Conservation (phyloP, 2,113 vertebrate species). For the Rhabdomys dilectus region DNA sequence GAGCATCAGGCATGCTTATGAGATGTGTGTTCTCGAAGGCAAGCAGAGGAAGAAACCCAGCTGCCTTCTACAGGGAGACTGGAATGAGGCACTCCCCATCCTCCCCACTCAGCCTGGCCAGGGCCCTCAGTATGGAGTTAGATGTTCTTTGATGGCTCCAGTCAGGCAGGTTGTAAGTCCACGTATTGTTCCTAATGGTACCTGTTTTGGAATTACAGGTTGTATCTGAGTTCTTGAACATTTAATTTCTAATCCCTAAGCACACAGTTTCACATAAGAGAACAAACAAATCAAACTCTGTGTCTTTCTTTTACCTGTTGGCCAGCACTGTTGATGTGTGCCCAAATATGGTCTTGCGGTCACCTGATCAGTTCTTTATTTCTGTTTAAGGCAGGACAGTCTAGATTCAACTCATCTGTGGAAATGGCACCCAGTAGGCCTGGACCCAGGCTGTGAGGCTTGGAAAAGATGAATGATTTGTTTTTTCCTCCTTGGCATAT, state of each 20-base stretch:
- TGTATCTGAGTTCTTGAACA: not conserved
- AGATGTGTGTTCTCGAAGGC: not conserved
- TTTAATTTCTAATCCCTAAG: not conserved
- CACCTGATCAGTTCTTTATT: constrained; percentile 17
- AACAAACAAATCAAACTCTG: not conserved
- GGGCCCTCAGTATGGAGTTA: not conserved
- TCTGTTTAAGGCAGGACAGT: not conserved
- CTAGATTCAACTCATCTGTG: not conserved
- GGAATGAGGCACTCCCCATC: not conserved
- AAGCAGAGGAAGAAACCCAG: not conserved
- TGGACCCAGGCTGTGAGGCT: not conserved
- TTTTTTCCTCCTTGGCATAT: not conserved
- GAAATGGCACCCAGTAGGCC: not conserved
- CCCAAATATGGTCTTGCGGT: not conserved
- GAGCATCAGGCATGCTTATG: not conserved
- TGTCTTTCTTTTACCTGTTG: not conserved
- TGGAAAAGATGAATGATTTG: not conserved
- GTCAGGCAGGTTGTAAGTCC: not conserved
- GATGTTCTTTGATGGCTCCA: not conserved
- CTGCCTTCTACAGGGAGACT: not conserved
- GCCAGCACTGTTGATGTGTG: not conserved
- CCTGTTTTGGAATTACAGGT: not conserved
- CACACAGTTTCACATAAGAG: not conserved
- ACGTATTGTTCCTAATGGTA: not conserved
- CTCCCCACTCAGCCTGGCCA: too few relatives aligned